A percentile compares a stretch with the other conserved stretches of the same genome.
Conservation (phyloP, 2,888 invertebrate genomes). For the Athalia cordata region DNA sequence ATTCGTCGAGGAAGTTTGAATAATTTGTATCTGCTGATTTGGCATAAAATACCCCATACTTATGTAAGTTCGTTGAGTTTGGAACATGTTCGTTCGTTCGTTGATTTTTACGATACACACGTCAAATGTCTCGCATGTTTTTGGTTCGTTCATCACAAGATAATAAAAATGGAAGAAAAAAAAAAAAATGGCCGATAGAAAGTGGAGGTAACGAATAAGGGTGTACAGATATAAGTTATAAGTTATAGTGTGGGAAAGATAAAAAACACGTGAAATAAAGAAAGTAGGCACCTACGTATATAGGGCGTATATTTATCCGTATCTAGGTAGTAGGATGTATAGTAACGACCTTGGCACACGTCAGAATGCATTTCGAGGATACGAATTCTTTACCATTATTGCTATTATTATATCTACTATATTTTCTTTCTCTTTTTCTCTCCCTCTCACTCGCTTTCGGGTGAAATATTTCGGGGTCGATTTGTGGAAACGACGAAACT, state of each 20-base stretch:
- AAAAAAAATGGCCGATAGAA: neutral
- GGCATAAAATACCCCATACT: no score
- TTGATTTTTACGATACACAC: neutral
- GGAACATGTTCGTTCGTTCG: no score
- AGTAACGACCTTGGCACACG: conserved; percentile 36
- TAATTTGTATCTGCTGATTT: no score
- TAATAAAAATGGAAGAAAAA: neutral
- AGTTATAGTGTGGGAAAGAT: neutral
- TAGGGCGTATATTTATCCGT: conserved; percentile 8
- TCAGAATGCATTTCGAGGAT: neutral
- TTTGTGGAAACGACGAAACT: conserved; percentile 15
- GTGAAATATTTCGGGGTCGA: conserved; percentile 31
- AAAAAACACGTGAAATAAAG: conserved; percentile 1
- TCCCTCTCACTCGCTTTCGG: neutral
- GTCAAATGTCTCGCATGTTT: conserved; percentile 29
- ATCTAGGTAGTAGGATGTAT: neutral
- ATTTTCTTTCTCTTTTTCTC: no score
- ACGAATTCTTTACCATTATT: no score
- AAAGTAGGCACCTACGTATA: neutral
- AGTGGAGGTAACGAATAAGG: neutral
- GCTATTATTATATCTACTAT: no score
- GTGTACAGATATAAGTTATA: neutral
- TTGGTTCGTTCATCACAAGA: conserved; percentile 24
- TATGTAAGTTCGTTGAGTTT: no score
- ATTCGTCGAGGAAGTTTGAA: no score